These are phyloP conservation scores for Aphelocoma coerulescens DNA, from an alignment of 2,113 vertebrate species.

Conservation along the genomic window DNA sequence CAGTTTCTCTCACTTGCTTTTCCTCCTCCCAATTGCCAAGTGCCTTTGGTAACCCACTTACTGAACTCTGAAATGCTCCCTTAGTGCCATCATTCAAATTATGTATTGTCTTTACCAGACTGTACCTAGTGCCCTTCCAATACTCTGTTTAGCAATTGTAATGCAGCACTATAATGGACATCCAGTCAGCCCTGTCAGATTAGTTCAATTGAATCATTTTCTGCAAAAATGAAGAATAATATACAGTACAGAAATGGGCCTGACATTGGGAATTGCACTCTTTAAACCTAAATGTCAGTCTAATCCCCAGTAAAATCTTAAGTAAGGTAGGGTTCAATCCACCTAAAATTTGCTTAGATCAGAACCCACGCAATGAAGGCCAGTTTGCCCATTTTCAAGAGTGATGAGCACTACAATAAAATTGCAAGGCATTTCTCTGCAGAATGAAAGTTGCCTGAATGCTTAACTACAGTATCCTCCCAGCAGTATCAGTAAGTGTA, in stretches of 20 bases:
- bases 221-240: slow-evolving; percentile 48
- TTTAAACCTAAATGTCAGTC: slow-evolving; percentile 10
- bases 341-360: not conserved
- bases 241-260: slow-evolving; percentile 11
- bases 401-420: not conserved
- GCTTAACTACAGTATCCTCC: not conserved
- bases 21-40: not conserved
- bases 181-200: slow-evolving; percentile 41
- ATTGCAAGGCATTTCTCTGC: not conserved
- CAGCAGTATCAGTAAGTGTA: not conserved
- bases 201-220: slow-evolving; percentile 54
- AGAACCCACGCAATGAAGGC: not conserved
- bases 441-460: not conserved
- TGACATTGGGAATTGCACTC: slow-evolving; percentile 13
- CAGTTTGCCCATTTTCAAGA: not conserved
- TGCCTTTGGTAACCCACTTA: slow-evolving; percentile 6
- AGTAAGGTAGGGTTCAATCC: not conserved
- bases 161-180: slow-evolving; percentile 27
- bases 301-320: slow-evolving; percentile 18
- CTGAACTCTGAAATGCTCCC: not conserved
- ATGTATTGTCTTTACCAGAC: slow-evolving; percentile 7
- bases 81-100: not conserved
- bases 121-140: slow-evolving; percentile 35
- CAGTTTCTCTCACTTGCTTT: slow-evolving; percentile 28
- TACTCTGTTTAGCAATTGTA: slow-evolving; percentile 42